Evolutionary conservation across 92 coral and sea anemone genomes (phyloP), one percentile per base, ranked within the genome.

Genomic region (Siderastrea radians): DNA sequence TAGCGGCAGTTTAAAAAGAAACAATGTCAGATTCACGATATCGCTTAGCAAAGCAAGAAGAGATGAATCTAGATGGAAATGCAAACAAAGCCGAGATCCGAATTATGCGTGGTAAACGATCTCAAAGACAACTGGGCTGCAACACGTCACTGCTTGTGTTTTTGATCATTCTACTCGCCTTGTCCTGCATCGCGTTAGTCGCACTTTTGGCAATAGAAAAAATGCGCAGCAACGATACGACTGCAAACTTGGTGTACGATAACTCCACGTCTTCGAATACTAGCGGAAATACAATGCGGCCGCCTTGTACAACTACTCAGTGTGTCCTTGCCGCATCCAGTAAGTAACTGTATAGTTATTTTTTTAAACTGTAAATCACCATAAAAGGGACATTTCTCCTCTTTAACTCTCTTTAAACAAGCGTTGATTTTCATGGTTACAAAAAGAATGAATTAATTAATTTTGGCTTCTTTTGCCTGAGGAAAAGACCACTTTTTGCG

Each of bases 21-120:
- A 58, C 8, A 70, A 82, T 70, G 86, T 48, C 78, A 57, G 78
- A 82, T 47, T 49, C 68, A 11, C 53, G 78, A 57, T 71, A 71
- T 60, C 86, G 86, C 58, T 70, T 82, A 70, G 19, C 86, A 82
- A 82, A 70, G 58, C 78, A 71, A 55, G 86, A 72, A 57, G 78
- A 82, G 49, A 71, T 49, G 58, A 49, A 58, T 71, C 65, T 71
- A 70, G 78, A 72, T 47, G 79, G 78, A 10, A 43, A 72, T 72
- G 55, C 77, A 71, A 72, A 82, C 86, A 82, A 72, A 58, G 10
- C 55, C 59, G 78, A 82, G 19, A 70, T 57, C 71, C 44, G 60
- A 70, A 49, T 82, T 45, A 70, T 46, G 69, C 57, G 7, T 26
- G 57, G 13, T 16, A 59, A 82, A 43, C 76, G 19, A 72, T 12